Base-by-base conservation (phyloP, 35 echinoderm and acorn worm species). In the Holothuria glaberrima region DNA sequence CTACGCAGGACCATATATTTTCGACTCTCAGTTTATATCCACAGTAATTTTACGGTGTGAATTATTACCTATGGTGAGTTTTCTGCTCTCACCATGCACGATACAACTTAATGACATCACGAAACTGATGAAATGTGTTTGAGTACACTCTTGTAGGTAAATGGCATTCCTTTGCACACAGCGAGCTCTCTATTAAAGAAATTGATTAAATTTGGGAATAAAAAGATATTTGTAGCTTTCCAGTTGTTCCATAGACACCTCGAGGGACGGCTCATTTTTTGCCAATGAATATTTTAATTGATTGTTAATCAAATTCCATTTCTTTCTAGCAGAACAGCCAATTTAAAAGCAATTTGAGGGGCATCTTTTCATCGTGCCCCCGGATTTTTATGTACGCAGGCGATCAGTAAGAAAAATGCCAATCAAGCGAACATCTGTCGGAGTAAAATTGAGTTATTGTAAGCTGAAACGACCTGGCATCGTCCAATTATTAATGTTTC, bases 271-370 rank as follows among this genome's bases (percentile, higher is more conserved):
- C 31, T 75, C 71, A 75, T 48, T 75, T 45, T 69, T 75, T 48
- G n/a, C 29, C 71, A 75, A 75, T 75, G 71, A 75, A 75, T 75
- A 75, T 35, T 75, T 75, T 75, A 75, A 75, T 75, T 75, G 71
- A 38, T 41, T 75, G 9, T 32, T 41, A 75, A 75, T 75, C 44
- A 75, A 75, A 75, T 75, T 45, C 24, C 28, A 38, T 36, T 41
- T 34, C 13, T 44, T 6, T 75, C 22, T 75, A 2, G 13, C 3
- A 54, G 50, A 54, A 54, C 16, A 54, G 16, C 50, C 12, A 54
- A 54, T 54, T 54, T 54, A 17, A 54, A 54, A 54, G 50, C 50
- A 54, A 54, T 54, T 54, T 54, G 13, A 54, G 50, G 50, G 16
- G 50, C 50, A 54, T 54, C 36, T 54, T 54, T 54, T 54, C 50